phyloP scores from a whole-genome alignment of 2,888 invertebrate species.

The Rhynchonema sp. region DNA sequence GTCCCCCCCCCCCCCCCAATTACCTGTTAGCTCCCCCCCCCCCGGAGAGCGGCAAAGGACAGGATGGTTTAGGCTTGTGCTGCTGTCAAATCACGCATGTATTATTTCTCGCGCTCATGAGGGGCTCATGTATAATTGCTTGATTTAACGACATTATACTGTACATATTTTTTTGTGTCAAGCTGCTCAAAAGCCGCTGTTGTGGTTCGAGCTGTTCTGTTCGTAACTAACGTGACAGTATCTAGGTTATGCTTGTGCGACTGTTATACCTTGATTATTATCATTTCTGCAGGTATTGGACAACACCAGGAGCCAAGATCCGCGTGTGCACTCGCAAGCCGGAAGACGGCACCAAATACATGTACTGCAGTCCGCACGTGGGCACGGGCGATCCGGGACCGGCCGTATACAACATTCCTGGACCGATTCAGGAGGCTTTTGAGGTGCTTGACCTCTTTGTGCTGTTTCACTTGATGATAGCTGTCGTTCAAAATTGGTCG shows the following conservation, averaged over 20 bases:
- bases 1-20: too few relatives aligned
- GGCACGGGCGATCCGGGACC: slow-evolving; percentile 15
- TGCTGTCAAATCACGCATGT: too few relatives aligned
- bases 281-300: slow-evolving; percentile 17
- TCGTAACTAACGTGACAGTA: neutral
- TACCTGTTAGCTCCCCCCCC: too few relatives aligned
- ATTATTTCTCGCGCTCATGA: too few relatives aligned
- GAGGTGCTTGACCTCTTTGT: slow-evolving; percentile 10
- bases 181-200: neutral
- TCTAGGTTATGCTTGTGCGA: neutral
- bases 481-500: too few relatives aligned
- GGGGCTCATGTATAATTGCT: too few relatives aligned
- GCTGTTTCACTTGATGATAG: too few relatives aligned
- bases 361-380: slow-evolving; percentile 17
- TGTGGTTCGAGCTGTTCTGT: neutral
- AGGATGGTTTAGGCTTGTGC: too few relatives aligned
- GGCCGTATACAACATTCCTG: slow-evolving; percentile 16
- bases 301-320: slow-evolving; percentile 15
- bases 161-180: too few relatives aligned
- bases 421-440: slow-evolving; percentile 14
- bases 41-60: too few relatives aligned
- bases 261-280: too few relatives aligned
- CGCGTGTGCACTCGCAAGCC: slow-evolving; percentile 16
- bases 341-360: slow-evolving; percentile 12
- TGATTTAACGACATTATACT: too few relatives aligned